Evolutionary conservation across 2,797 vertebrate genomes (phyloP).

Genomic region (Ptychobarbus kaznakovi): DNA sequence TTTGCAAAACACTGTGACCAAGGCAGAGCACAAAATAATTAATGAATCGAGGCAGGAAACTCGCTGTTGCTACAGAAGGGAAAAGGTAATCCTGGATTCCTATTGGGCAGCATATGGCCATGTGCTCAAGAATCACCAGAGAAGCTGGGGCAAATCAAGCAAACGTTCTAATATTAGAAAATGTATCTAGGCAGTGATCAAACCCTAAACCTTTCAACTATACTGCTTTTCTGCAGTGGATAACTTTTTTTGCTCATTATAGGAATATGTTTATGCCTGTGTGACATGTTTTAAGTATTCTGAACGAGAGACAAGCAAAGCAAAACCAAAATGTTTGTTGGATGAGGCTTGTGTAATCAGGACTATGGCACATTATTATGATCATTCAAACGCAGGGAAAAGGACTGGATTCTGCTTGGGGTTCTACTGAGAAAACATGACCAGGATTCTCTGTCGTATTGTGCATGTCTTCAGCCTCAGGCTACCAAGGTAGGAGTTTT

Average conservation of each 20-base stretch:
- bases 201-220: slow-evolving; percentile 71
- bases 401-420: background rate
- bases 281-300: background rate
- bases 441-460: slow-evolving; percentile 5
- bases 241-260: background rate
- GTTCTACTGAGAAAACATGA: background rate
- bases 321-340: background rate
- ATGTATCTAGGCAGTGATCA: slow-evolving; percentile 83
- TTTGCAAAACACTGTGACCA: slow-evolving; percentile 72
- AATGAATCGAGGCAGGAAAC: slow-evolving; percentile 81
- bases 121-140: slow-evolving; percentile 80
- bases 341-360: background rate
- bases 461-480: slow-evolving; percentile 21
- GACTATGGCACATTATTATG: background rate
- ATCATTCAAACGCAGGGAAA: slow-evolving; percentile 5
- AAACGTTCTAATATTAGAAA: slow-evolving; percentile 87
- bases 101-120: slow-evolving; percentile 77
- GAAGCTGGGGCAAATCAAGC: slow-evolving; percentile 83
- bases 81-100: slow-evolving; percentile 73
- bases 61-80: slow-evolving; percentile 84
- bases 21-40: slow-evolving; percentile 79
- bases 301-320: background rate
- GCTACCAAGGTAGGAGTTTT: slow-evolving; percentile 36
- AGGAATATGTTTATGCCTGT: background rate
- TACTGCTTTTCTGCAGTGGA: slow-evolving; percentile 47